Percentiles rank a stretch among this genome's conserved stretches.
These are phyloP conservation scores for Hirundo rustica DNA, from an alignment of 2,797 vertebrate species.

Conservation along the genomic window DNA sequence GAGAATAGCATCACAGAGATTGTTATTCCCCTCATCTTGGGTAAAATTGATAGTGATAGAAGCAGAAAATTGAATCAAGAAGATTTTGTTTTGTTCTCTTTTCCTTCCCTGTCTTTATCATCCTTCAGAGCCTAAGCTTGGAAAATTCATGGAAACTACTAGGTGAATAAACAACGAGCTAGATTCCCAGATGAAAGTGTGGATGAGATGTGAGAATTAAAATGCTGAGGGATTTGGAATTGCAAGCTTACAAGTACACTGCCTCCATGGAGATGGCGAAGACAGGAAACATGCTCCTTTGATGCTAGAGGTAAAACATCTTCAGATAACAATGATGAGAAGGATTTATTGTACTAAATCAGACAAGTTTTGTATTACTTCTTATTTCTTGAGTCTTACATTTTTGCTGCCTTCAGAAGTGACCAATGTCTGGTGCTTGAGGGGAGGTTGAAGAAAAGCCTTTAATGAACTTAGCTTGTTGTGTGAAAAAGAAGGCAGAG, in stretches of 20 bases:
- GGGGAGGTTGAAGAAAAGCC: constrained; percentile 23
- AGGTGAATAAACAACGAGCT: background rate
- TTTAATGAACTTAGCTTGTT: background rate
- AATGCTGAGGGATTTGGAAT: background rate
- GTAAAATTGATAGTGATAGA: background rate
- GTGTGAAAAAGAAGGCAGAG: background rate
- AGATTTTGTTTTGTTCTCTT: background rate
- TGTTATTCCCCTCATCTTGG: background rate
- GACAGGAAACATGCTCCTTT: background rate
- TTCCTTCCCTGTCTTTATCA: background rate
- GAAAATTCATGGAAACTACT: background rate
- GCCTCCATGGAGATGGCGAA: background rate
- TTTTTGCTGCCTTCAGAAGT: background rate
- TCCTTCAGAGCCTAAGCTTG: background rate
- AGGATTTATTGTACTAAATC: background rate
- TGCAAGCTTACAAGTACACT: background rate
- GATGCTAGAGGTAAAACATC: background rate
- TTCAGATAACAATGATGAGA: background rate
- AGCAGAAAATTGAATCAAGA: background rate
- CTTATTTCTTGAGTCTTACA: background rate
- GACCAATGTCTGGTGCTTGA: constrained; percentile 9
- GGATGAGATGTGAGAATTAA: background rate
- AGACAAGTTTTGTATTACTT: background rate
- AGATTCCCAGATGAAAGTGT: background rate
- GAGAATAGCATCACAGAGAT: background rate